These are phyloP conservation scores for Hyalella azteca DNA, from an alignment of 2,888 invertebrate species.

Conservation along the genomic window DNA sequence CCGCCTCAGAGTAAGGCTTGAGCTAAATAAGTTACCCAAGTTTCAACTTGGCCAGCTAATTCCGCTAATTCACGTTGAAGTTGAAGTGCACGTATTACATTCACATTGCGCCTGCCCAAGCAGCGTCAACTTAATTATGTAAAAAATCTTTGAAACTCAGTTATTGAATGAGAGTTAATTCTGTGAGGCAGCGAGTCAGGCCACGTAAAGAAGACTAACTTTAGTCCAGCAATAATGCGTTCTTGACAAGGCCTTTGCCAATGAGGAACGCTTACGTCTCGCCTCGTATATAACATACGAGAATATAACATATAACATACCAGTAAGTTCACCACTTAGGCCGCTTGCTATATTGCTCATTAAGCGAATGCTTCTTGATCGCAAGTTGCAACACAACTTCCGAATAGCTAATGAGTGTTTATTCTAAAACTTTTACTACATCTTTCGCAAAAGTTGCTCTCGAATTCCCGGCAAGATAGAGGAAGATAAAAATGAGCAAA, in stretches of 20 bases:
- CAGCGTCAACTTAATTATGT: background rate
- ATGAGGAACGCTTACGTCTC: too few relatives aligned
- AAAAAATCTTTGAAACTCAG: background rate
- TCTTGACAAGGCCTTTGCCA: too few relatives aligned
- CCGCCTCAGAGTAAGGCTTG: too few relatives aligned
- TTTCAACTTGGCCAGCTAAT: background rate
- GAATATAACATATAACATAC: too few relatives aligned
- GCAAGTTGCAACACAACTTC: constrained; percentile 22
- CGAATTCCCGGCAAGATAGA: constrained; percentile 5
- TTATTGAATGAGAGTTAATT: constrained; percentile 15
- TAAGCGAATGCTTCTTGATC: constrained; percentile 35
- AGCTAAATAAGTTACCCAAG: background rate
- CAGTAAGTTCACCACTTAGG: constrained; percentile 6
- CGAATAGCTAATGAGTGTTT: constrained; percentile 37
- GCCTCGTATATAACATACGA: too few relatives aligned
- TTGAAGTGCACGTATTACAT: background rate
- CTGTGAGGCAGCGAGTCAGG: background rate
- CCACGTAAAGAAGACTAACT: background rate
- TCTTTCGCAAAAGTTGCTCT: background rate
- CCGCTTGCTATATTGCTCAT: background rate
- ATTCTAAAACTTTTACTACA: constrained; percentile 24
- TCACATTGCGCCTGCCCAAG: background rate
- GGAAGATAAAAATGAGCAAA: background rate
- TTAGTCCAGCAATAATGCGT: background rate
- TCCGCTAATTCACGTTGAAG: background rate